Conservation (phyloP, 1,140 invertebrate species). For the Drosophila kohkoa region DNA sequence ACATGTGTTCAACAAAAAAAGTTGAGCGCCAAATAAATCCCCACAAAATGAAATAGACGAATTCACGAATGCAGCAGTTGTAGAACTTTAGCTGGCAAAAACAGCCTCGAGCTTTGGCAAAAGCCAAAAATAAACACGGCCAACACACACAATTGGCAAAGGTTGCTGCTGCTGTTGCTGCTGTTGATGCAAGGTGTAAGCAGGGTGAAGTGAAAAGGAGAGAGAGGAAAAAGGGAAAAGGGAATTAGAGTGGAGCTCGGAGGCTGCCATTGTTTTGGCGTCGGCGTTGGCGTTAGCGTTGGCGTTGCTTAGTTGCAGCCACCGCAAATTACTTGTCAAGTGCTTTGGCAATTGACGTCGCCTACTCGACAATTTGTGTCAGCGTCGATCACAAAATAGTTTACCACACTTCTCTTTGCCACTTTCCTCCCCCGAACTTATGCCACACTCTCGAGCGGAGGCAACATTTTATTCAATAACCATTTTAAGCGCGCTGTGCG, state of each 20-base stretch:
- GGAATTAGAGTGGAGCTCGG: not conserved
- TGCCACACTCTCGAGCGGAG: constrained; percentile 29
- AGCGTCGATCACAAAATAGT: constrained; percentile 52
- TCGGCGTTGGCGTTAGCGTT: constrained; percentile 56
- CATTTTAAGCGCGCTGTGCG: constrained; percentile 18
- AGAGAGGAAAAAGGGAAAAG: too few species aligned
- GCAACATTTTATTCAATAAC: constrained; percentile 46
- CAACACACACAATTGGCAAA: constrained; percentile 42
- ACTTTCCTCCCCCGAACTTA: too few species aligned
- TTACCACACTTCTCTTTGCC: constrained; percentile 10
- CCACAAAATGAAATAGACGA: constrained; percentile 37
- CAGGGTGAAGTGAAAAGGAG: not conserved
- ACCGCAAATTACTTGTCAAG: constrained; percentile 74
- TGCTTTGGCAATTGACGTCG: constrained; percentile 64
- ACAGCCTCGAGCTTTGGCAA: constrained; percentile 12
- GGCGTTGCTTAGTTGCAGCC: constrained; percentile 61
- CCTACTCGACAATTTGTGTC: constrained; percentile 54
- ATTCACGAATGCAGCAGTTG: constrained; percentile 10
- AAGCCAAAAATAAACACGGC: constrained; percentile 25
- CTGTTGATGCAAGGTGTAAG: not conserved
- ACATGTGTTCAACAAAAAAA: constrained; percentile 74
- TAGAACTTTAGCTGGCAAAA: constrained; percentile 17
- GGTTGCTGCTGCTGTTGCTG: not conserved
- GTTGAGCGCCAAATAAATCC: constrained; percentile 56
- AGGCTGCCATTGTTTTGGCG: constrained; percentile 44